Base-by-base conservation (phyloP, 1,140 invertebrate species). In the Lethocerus indicus region DNA sequence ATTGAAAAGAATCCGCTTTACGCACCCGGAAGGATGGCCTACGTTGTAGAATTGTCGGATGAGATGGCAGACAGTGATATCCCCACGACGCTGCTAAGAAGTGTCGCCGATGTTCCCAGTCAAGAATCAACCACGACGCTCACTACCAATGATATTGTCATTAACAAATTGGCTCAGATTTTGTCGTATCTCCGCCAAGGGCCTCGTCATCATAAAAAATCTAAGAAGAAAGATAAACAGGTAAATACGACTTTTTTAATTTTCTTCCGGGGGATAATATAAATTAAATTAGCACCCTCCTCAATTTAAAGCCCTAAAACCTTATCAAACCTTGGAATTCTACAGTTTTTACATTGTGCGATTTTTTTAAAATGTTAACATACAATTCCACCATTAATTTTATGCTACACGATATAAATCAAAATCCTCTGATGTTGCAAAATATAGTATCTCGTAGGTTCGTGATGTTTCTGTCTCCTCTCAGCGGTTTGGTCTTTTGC, bases 101-200 rank as follows among this genome's bases (percentile, higher is more conserved):
- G 90, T 57, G 93, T 95, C 64, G 85, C 86, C 4, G 95, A 98
- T 61, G 87, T 93, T 40, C 88, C 89, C 0, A 82, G 76, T 45
- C 68, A 78, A 20, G 74, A 89, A 72, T 64, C 80, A 57, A 72
- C 81, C 24, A 78, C 87, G 1, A 86, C 87, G 0, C 64, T 92
- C 9, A 90, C 86, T 4, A 94, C 89, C 14, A 94, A 96, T 63
- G 91, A 96, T 57, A 93, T 85, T 24, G 89, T 97, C 0, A 89
- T 98, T 45, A 94, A 97, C 62, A 98, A 98, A 65, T 63, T 98
- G 6, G 89, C 91, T 0, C 92, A 98, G 66, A 97, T 98, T 62
- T 70, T 98, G 26, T 91, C 89, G 0, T 97, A 98, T 58, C 66
- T 98, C 12, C 69, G 94, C 2, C 82, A 87, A 56, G 85, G 85